Conservation (phyloP, 2,113 vertebrate genomes). For the Epinephelus fuscoguttatus region DNA sequence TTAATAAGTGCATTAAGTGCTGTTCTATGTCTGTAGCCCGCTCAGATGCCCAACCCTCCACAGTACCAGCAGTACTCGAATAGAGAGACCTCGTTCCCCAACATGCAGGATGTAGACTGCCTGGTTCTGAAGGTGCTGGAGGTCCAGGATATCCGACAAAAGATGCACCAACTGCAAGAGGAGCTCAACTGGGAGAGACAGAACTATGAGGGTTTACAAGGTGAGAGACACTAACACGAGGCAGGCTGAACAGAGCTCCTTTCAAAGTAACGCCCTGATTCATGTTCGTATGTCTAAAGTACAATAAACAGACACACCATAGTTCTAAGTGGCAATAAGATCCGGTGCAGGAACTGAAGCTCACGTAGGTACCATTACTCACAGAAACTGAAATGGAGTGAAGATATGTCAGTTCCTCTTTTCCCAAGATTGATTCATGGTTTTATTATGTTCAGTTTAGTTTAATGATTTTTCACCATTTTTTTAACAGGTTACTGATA, state of each 20-base stretch:
- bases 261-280: background rate
- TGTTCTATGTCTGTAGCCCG: slow-evolving; percentile 1
- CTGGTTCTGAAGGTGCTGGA: slow-evolving; percentile 78
- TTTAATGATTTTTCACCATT: background rate
- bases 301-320: too few species aligned
- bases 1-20: background rate
- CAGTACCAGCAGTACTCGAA: slow-evolving; percentile 9
- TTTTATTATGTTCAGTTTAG: background rate
- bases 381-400: background rate
- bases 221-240: slow-evolving; percentile 50
- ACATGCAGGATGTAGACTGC: slow-evolving; percentile 64
- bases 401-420: slow-evolving; percentile 1
- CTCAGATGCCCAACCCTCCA: slow-evolving; percentile 3
- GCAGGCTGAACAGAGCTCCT: background rate
- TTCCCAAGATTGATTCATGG: background rate
- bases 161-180: slow-evolving; percentile 80
- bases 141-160: slow-evolving; percentile 77
- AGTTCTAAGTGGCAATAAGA: background rate
- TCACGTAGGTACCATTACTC: background rate
- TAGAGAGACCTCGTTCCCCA: background rate
- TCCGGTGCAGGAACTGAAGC: background rate
- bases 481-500: too few species aligned
- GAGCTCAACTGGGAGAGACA: slow-evolving; percentile 85
- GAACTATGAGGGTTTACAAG: slow-evolving; percentile 78
- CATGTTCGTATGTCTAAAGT: background rate